These are phyloP conservation scores for Anser brachyrhynchus DNA, from an alignment of 2,113 vertebrate genomes.

Conservation along the genomic window DNA sequence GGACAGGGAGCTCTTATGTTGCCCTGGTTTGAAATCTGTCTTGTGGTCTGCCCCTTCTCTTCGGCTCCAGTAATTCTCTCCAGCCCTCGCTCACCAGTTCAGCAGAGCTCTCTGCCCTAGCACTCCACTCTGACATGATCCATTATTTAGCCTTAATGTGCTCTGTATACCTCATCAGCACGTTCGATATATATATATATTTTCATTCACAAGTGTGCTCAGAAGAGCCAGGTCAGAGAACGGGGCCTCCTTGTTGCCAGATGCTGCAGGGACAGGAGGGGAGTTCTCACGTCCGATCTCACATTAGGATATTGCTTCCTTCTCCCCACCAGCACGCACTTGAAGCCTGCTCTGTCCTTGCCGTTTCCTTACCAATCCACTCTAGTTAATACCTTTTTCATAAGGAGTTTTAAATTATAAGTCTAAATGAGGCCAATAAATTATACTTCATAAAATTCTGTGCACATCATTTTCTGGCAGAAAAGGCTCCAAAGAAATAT, in stretches of 20 bases:
- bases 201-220: neutral
- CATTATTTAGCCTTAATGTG: neutral
- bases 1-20: neutral
- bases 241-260: neutral
- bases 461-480: constrained; percentile 77
- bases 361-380: constrained; percentile 48
- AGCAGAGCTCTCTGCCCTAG: neutral
- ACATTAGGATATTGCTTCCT: constrained; percentile 13
- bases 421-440: constrained; percentile 83
- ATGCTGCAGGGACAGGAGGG: neutral
- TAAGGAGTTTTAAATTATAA: constrained; percentile 82
- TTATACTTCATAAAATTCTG: constrained; percentile 80
- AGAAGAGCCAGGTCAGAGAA: neutral
- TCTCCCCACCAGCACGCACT: neutral
- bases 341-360: constrained; percentile 17
- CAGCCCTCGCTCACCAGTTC: neutral
- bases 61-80: neutral
- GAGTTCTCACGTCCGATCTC: neutral
- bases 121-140: neutral
- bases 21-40: neutral
- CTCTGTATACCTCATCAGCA: neutral
- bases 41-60: neutral
- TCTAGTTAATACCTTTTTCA: constrained; percentile 79
- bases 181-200: neutral
- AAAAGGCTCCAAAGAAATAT: constrained; percentile 83